These are phyloP conservation scores for Ormyrus thymus DNA, from an alignment of 2,888 invertebrate genomes.

Conservation along the genomic window DNA sequence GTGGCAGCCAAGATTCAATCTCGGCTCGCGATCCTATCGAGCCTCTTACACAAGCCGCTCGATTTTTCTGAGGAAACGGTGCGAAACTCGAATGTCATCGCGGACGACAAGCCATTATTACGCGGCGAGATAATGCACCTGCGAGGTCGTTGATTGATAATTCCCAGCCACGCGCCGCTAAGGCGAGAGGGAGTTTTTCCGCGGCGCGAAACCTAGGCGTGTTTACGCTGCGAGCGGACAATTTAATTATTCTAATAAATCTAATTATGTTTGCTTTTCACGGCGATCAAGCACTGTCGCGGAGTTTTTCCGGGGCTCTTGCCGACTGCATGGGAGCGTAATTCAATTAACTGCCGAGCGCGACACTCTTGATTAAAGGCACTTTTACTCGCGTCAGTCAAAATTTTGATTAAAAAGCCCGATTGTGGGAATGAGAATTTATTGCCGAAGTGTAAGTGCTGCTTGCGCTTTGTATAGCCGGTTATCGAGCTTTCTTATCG, in stretches of 20 bases:
- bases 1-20: constrained; percentile 8
- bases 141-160: constrained; percentile 36
- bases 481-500: no score
- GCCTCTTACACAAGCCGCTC: no score
- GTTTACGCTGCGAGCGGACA: neutral
- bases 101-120: neutral
- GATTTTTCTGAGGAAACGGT: constrained; percentile 1
- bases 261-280: constrained; percentile 36
- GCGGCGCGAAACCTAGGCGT: neutral
- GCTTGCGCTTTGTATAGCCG: no score
- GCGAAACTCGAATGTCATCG: constrained; percentile 36
- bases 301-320: neutral
- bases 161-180: constrained; percentile 8
- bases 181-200: constrained; percentile 2
- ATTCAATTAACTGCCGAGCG: no score
- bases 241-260: constrained; percentile 36
- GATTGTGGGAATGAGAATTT: no score
- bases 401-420: no score
- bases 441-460: no score
- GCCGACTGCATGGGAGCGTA: no score
- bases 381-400: no score
- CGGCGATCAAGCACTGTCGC: constrained; percentile 12
- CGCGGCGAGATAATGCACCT: constrained; percentile 13
- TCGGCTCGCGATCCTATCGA: neutral
- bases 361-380: no score